phyloP scores from a whole-genome alignment of 2,113 vertebrate species.

The Thalassoma bifasciatum region DNA sequence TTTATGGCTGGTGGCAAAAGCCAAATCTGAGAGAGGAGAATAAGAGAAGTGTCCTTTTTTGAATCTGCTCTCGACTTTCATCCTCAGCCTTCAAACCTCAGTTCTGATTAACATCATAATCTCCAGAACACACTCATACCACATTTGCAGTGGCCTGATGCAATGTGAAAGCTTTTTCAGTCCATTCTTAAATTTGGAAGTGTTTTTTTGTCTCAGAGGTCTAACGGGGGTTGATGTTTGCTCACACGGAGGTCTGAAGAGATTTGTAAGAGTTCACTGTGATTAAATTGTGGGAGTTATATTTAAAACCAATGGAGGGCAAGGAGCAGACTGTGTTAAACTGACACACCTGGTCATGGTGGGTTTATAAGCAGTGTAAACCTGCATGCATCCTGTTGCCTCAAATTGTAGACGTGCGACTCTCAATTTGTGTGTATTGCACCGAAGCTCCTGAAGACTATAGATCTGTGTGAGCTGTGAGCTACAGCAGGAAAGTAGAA shows the following conservation, averaged over 20 bases:
- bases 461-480: slow-evolving; percentile 51
- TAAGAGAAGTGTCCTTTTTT: slow-evolving; percentile 12
- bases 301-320: slow-evolving; percentile 50
- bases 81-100: slow-evolving; percentile 2
- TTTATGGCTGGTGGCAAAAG: slow-evolving; percentile 43
- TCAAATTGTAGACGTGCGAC: slow-evolving; percentile 38
- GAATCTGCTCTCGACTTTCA: slow-evolving; percentile 16
- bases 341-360: slow-evolving; percentile 75
- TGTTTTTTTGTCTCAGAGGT: slow-evolving; percentile 29
- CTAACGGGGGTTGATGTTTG: background rate
- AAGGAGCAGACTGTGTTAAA: slow-evolving; percentile 60
- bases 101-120: slow-evolving; percentile 27
- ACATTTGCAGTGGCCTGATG: slow-evolving; percentile 25
- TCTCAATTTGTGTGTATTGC: slow-evolving; percentile 17
- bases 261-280: slow-evolving; percentile 10
- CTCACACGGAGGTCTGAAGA: slow-evolving; percentile 27
- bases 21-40: slow-evolving; percentile 1
- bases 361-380: slow-evolving; percentile 72
- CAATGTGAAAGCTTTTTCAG: slow-evolving; percentile 11
- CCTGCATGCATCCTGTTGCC: slow-evolving; percentile 53
- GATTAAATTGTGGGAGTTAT: slow-evolving; percentile 50
- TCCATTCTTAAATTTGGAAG: slow-evolving; percentile 9
- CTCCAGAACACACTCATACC: slow-evolving; percentile 5
- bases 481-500: slow-evolving; percentile 35
- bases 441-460: slow-evolving; percentile 51